A percentile compares a stretch with the other conserved stretches of the same genome.
Conservation (phyloP, 2,797 vertebrate genomes). For the Sebastolobus altivelis region DNA sequence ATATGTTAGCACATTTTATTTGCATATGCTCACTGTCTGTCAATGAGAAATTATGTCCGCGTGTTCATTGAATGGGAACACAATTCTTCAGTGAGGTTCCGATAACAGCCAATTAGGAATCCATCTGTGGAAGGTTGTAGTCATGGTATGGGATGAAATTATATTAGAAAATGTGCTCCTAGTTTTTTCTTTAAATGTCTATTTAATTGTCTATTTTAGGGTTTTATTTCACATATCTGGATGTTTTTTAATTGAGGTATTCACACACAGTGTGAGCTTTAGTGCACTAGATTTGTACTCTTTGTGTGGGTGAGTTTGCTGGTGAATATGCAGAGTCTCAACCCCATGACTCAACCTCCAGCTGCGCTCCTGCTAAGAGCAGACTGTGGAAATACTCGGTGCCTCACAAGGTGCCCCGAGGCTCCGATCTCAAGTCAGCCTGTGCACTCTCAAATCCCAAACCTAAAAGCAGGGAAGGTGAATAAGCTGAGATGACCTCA, state of each 20-base stretch:
- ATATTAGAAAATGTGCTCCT: neutral
- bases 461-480: slow-evolving; percentile 13
- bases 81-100: slow-evolving; percentile 10
- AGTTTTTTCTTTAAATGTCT: neutral
- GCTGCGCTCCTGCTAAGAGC: slow-evolving; percentile 22
- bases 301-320: slow-evolving; percentile 34
- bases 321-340: slow-evolving; percentile 23
- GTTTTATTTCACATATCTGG: neutral
- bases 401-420: slow-evolving; percentile 5
- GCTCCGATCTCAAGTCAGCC: slow-evolving; percentile 19
- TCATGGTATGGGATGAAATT: neutral
- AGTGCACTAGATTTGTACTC: neutral
- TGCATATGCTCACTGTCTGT: slow-evolving; percentile 18
- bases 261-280: neutral
- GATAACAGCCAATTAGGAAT: slow-evolving; percentile 8
- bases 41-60: slow-evolving; percentile 17
- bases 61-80: neutral
- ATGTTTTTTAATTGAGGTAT: neutral
- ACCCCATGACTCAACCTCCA: slow-evolving; percentile 43
- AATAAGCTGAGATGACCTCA: slow-evolving; percentile 28
- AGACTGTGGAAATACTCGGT: slow-evolving; percentile 23
- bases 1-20: slow-evolving; percentile 31
- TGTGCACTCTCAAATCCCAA: slow-evolving; percentile 24
- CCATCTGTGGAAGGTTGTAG: neutral
- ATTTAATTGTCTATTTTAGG: neutral